A percentile compares a stretch with the other conserved stretches of the same genome.
Evolutionary conservation across 2,113 vertebrate genomes (phyloP).

Genomic region (Bucco capensis): DNA sequence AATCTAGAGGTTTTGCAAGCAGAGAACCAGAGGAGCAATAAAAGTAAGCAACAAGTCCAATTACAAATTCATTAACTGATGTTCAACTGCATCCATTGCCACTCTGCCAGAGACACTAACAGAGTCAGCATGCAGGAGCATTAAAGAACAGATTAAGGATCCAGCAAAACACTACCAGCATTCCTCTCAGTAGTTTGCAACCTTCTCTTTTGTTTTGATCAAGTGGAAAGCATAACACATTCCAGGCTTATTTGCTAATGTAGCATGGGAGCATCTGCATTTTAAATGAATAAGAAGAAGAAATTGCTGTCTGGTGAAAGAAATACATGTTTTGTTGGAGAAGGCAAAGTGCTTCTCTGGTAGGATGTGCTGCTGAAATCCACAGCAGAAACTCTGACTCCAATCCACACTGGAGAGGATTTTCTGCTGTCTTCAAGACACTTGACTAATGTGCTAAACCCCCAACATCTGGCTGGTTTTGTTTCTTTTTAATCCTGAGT

Average conservation of each 20-base stretch:
- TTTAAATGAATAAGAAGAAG: not conserved
- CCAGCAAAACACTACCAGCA: not conserved
- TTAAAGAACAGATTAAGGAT: not conserved
- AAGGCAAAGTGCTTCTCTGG: not conserved
- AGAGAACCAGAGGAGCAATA: slow-evolving; percentile 15
- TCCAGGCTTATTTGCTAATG: not conserved
- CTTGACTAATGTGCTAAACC: not conserved
- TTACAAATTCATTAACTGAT: slow-evolving; percentile 47
- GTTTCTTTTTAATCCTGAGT: not conserved
- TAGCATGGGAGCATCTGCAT: not conserved
- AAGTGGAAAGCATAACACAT: not conserved
- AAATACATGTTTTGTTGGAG: not conserved
- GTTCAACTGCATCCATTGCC: not conserved
- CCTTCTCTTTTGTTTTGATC: not conserved
- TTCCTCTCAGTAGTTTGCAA: not conserved
- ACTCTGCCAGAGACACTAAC: not conserved
- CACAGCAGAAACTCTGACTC: not conserved
- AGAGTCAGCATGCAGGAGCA: not conserved
- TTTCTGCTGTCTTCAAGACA: slow-evolving; percentile 4
- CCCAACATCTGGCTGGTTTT: not conserved
- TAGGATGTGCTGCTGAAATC: not conserved
- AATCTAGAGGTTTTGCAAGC: not conserved
- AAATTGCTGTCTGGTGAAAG: not conserved
- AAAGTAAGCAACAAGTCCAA: slow-evolving; percentile 5
- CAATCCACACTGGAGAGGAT: not conserved